phyloP scores from a whole-genome alignment of 2,797 vertebrate species.

The Pseudochirops cupreus region DNA sequence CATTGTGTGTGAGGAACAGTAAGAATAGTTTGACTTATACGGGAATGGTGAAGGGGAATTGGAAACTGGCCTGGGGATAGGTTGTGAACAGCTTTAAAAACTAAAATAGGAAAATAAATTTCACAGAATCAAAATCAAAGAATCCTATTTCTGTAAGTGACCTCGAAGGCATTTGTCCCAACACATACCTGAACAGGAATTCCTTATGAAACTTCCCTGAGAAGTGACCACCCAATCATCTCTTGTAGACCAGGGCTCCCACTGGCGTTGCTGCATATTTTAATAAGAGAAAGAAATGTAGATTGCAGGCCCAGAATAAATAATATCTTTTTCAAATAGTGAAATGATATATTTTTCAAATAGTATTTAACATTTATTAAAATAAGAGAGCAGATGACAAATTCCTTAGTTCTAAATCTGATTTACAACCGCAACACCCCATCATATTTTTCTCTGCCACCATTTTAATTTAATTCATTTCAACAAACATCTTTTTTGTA shows the following conservation, averaged over 20 bases:
- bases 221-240: background rate
- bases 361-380: background rate
- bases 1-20: background rate
- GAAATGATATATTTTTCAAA: conserved; percentile 31
- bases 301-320: background rate
- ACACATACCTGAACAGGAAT: background rate
- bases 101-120: background rate
- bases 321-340: background rate
- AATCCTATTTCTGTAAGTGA: background rate
- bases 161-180: background rate
- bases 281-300: conserved; percentile 22
- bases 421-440: background rate
- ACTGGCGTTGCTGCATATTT: background rate
- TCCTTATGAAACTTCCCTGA: background rate
- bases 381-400: background rate
- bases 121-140: background rate
- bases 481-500: background rate
- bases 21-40: background rate
- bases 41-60: background rate
- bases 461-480: background rate
- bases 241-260: background rate
- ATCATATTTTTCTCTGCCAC: background rate
- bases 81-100: background rate
- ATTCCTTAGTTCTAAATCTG: background rate
- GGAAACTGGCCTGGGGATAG: background rate